Base-by-base conservation (phyloP, 2,797 vertebrate species). In the Sebastes kiyomatsui region DNA sequence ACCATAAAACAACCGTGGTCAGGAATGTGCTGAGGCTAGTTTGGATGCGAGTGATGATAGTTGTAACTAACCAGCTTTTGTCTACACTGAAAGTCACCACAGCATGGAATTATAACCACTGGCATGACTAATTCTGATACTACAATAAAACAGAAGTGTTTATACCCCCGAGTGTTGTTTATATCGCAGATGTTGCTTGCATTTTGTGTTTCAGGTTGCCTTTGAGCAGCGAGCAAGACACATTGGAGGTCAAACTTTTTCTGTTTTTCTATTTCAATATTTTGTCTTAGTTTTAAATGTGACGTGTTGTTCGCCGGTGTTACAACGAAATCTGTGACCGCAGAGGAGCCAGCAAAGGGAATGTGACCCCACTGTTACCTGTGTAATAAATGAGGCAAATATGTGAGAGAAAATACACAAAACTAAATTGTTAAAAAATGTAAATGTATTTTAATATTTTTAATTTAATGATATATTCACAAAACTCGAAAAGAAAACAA, bases 101-200 rank as follows among this genome's bases (percentile, higher is more conserved):
- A 86, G 89, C 89, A 92, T 90, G 92, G 87, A 87, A 77, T 76
- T 83, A 80, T 89, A 92, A 95, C 92, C 94, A 93, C 92, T 94
- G 92, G 93, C 93, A 93, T 91, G 88, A 92, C 86, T 83, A 80
- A 87, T 88, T 88, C 92, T 91, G 91, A 93, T 88, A 89, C 88
- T 84, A 90, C 90, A 93, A 94, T 92, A 90, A 94, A 94, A 91
- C 86, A 72, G 14, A 82, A 84, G 85, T 89, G 88, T 95, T 93
- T 92, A 82, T 91, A 93, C 80, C 60, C 81, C 60, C 0, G 42
- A 79, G 74, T 81, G 60, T 70, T 66, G 64, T 77, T 75, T 52
- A 32, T 46, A 32, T 77, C 78, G 56, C 67, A 55, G 20, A n/a
- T 18, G 5, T 14, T 18, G 22, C 55, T 14, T 27, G n/a, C 75